A percentile compares a stretch with the other conserved stretches of the same genome.
phyloP scores from a whole-genome alignment of 2,113 vertebrate species.

The Cinclus mexicanus region DNA sequence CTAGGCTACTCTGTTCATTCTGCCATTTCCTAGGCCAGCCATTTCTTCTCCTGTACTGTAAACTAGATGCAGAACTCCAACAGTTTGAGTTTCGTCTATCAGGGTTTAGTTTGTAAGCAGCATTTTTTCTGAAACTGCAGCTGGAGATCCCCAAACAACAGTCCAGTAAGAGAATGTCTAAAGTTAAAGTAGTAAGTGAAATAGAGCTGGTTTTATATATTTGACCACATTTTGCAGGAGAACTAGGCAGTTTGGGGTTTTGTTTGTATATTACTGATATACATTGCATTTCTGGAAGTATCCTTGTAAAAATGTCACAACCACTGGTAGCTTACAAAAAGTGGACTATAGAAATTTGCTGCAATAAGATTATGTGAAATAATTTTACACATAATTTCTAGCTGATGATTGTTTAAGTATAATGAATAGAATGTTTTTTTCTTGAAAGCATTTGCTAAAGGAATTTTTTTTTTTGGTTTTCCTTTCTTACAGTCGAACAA shows the following conservation, averaged over 20 bases:
- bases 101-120: neutral
- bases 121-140: neutral
- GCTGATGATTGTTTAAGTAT: neutral
- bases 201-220: neutral
- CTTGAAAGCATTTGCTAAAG: neutral
- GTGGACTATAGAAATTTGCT: neutral
- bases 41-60: neutral
- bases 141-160: neutral
- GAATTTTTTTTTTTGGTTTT: neutral
- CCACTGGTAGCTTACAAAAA: neutral
- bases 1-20: neutral
- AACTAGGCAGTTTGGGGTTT: neutral
- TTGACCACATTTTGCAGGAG: neutral
- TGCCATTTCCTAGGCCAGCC: neutral
- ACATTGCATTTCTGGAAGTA: neutral
- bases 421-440: neutral
- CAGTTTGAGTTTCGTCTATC: neutral
- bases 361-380: neutral
- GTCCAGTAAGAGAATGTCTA: neutral
- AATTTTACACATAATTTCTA: neutral
- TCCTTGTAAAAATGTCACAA: neutral
- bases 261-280: neutral
- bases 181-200: neutral
- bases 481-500: slow-evolving; percentile 81
- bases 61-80: neutral